Conservation (phyloP, 2,113 vertebrate species). For the Oceanodroma tethys region DNA sequence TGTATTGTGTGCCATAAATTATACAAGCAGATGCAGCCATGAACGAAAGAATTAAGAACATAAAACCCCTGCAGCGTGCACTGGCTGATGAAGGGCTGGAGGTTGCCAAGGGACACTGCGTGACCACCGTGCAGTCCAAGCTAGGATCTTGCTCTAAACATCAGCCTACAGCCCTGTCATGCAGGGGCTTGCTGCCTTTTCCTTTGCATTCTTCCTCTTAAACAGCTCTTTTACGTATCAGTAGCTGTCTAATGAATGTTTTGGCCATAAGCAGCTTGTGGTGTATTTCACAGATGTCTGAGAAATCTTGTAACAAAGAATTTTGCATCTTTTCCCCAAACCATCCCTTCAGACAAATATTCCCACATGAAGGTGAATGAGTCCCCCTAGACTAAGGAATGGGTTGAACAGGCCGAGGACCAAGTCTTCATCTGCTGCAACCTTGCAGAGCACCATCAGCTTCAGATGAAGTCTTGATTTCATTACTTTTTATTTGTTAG, state of each 20-base stretch:
- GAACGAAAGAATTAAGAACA: background rate
- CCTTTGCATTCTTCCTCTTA: background rate
- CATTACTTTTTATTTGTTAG: background rate
- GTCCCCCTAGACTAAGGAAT: background rate
- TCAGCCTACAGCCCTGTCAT: background rate
- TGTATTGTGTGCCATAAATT: background rate
- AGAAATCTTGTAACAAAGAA: background rate
- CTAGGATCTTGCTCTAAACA: background rate
- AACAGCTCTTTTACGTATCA: background rate
- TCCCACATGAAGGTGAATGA: background rate
- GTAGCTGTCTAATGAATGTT: background rate
- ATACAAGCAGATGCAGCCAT: conserved; percentile 21
- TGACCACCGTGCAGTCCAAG: background rate
- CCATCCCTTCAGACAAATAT: background rate
- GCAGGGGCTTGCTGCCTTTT: background rate
- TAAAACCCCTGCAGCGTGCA: background rate
- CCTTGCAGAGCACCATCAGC: background rate
- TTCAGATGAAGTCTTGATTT: background rate
- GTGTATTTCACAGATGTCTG: background rate
- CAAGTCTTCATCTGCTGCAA: background rate
- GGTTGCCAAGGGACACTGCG: background rate
- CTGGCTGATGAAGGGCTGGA: background rate
- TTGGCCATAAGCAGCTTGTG: background rate
- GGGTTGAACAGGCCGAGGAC: background rate
- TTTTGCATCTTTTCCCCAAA: background rate